Conservation (phyloP, 2,797 vertebrate genomes). For the Macroramphosus scolopax region DNA sequence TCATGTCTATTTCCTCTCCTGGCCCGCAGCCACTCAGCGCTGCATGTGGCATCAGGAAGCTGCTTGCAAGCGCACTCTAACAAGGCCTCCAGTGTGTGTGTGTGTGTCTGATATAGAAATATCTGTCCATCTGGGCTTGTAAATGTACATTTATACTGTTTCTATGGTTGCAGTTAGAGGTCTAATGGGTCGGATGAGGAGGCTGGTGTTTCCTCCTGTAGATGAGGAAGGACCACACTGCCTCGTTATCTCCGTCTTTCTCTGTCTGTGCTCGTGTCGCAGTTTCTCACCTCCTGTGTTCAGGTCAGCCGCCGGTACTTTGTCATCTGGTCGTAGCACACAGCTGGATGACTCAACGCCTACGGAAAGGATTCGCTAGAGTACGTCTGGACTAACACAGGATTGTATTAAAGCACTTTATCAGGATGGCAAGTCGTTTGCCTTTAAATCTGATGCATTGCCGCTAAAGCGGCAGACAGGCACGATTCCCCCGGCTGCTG, state of each 20-base stretch:
- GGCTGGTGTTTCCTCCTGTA: conserved; percentile 22
- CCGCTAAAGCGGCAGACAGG: not conserved
- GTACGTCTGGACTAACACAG: not conserved
- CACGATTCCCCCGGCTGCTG: conserved; percentile 1
- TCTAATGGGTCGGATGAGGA: conserved; percentile 11
- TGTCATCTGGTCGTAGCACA: conserved; percentile 30
- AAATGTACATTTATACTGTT: conserved; percentile 3
- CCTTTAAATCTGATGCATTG: not conserved
- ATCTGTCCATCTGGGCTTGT: conserved; percentile 5
- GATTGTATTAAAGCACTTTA: not conserved
- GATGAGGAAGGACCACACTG: conserved; percentile 15
- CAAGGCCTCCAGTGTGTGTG: conserved; percentile 46
- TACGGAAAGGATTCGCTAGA: conserved; percentile 4
- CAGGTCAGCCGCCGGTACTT: conserved; percentile 32
- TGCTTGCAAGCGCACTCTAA: conserved; percentile 40
- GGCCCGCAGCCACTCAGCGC: conserved; percentile 30
- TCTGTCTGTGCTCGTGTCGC: conserved; percentile 6
- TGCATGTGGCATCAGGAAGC: conserved; percentile 54
- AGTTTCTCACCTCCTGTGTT: conserved; percentile 30
- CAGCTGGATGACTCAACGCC: not conserved
- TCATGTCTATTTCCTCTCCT: conserved; percentile 37
- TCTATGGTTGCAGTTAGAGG: conserved; percentile 1
- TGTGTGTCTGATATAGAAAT: conserved; percentile 13
- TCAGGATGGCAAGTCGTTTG: conserved; percentile 4
- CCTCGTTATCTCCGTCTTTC: not conserved